These are phyloP conservation scores for Platysteira castanea DNA, from an alignment of 2,113 vertebrate species.

Conservation along the genomic window DNA sequence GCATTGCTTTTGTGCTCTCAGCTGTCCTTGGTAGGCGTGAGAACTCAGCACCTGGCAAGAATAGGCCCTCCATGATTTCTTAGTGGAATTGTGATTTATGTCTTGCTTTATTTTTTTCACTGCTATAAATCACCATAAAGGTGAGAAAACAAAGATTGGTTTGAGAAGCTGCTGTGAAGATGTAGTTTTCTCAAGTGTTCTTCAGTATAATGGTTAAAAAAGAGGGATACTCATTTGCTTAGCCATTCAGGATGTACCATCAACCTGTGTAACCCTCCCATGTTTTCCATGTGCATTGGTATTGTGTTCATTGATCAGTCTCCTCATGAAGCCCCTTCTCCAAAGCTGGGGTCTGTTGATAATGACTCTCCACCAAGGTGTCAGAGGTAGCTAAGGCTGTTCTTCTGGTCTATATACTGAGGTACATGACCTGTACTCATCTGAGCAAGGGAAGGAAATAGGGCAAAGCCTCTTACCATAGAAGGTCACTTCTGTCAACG, in stretches of 20 bases:
- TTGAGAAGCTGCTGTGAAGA: background rate
- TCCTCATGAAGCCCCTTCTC: background rate
- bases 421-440: background rate
- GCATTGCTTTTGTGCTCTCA: background rate
- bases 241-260: background rate
- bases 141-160: background rate
- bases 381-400: background rate
- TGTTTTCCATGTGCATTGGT: background rate
- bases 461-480: background rate
- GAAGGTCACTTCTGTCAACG: background rate
- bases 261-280: background rate
- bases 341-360: background rate
- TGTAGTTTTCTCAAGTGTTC: background rate
- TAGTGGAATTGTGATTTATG: background rate
- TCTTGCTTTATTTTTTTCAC: background rate
- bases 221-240: rapidly evolving
- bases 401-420: background rate
- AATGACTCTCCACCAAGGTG: background rate
- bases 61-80: background rate
- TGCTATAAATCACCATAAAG: background rate
- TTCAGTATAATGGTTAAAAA: background rate
- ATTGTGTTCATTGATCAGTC: background rate
- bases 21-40: background rate
- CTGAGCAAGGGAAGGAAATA: background rate
- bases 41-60: background rate